A percentile compares a stretch with the other conserved stretches of the same genome.
These are phyloP conservation scores for Ellobius talpinus DNA, from an alignment of 2,113 vertebrate species.

Conservation along the genomic window DNA sequence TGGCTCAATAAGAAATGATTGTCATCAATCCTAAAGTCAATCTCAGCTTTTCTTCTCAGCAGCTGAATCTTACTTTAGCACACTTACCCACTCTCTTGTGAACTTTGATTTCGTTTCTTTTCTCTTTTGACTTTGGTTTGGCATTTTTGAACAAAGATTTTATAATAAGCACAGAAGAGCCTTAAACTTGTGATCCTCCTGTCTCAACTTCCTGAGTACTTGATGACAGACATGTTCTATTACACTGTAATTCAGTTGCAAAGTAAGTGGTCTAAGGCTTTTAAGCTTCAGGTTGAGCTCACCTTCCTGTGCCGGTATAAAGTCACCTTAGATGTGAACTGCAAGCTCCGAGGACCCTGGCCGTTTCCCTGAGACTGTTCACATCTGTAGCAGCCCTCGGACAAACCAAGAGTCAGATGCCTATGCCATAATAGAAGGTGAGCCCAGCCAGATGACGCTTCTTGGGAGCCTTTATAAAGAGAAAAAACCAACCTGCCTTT, in stretches of 20 bases:
- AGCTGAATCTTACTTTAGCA: not conserved
- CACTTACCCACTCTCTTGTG: not conserved
- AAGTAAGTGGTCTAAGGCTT: not conserved
- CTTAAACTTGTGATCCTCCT: not conserved
- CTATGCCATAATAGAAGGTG: not conserved
- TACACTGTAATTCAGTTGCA: not conserved
- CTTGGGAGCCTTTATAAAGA: slow-evolving; percentile 29
- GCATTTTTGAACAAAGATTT: not conserved
- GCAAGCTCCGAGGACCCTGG: not conserved
- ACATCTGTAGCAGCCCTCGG: not conserved
- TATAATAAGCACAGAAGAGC: not conserved
- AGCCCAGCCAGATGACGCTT: not conserved
- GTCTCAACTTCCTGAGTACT: not conserved
- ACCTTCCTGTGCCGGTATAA: no score
- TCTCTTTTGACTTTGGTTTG: not conserved
- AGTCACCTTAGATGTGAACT: not conserved
- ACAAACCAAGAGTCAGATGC: not conserved
- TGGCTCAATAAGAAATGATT: not conserved
- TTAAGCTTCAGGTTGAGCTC: not conserved
- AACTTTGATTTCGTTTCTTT: not conserved
- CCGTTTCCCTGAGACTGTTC: not conserved
- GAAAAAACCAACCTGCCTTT: slow-evolving; percentile 9
- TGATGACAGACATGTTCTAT: no score
- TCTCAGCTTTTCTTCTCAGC: not conserved
- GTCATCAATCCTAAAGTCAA: slow-evolving; percentile 6